Base-by-base conservation (phyloP, 30 jellyfish, hydroid and myxozoan species). In the Hydractinia echinata region DNA sequence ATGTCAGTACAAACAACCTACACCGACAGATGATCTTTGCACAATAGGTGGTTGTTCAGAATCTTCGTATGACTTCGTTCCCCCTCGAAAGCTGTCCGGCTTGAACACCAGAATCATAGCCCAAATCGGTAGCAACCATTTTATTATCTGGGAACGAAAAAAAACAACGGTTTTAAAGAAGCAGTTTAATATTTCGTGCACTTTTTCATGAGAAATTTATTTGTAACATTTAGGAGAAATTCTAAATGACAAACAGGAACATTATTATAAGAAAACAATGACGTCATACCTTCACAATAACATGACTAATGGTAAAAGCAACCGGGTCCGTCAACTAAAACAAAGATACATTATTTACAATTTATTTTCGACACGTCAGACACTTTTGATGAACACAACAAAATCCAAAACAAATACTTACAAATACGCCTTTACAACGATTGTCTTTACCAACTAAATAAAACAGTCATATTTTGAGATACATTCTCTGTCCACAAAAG, bases 71-170 rank as follows among this genome's bases (percentile, higher is more conserved):
- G 16, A 15, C 61, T 54, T 50, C 21, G 86, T 20, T 6, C 30
- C 61, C 0, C 61, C 56, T 55, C 49, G n/a, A 39, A 78, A 78
- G 18, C 71, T 48, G 51, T 58, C 78, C 21, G 78, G 81, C 70
- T 58, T 54, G 83, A 78, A 78, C 8, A 78, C 20, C 11, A 78
- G 13, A 49, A 78, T 13, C 86, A 78, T 78, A 20, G 86, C 86
- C 86, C 86, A 78, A 50, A 78, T 78, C 4, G 86, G 86, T 53
- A 78, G 61, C 56, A 78, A 4, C 86, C 86, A 78, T 78, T 78
- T 78, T 18, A 6, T n/a, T 10, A 78, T 14, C 86, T 78, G 61
- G 10, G 54, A 4, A 53, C 14, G 6, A n/a, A 60, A 78, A 15
- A 58, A 16, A 58, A 58, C n/a, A n/a, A n/a, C n/a, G n/a, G 69